A percentile compares a stretch with the other conserved stretches of the same genome.
phyloP scores from a whole-genome alignment of 2,888 invertebrate species.

The Embidobia sp. region DNA sequence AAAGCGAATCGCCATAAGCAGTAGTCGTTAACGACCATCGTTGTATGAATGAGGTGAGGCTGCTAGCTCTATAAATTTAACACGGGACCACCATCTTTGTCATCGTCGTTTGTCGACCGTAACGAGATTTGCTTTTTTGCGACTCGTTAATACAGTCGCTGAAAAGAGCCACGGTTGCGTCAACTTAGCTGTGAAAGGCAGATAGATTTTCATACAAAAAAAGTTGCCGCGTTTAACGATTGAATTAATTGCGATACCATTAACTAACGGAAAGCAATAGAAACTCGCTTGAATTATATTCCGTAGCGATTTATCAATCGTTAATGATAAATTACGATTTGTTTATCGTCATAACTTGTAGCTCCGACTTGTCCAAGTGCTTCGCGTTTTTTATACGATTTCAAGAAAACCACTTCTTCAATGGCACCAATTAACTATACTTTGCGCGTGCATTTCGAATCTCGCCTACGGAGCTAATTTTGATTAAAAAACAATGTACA shows the following conservation, averaged over 20 bases:
- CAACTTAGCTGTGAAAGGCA: constrained; percentile 64
- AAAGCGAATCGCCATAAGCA: constrained; percentile 70
- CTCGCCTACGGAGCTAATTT: too few relatives aligned
- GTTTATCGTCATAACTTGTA: constrained; percentile 7
- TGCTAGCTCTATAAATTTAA: constrained; percentile 74
- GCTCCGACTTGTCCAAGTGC: not conserved
- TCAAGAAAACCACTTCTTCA: too few relatives aligned
- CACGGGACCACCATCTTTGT: constrained; percentile 72
- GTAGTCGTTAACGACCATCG: constrained; percentile 68
- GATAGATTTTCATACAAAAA: constrained; percentile 65
- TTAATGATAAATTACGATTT: constrained; percentile 33
- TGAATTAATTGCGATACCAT: constrained; percentile 60
- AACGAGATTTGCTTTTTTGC: constrained; percentile 65
- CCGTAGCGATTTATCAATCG: constrained; percentile 30
- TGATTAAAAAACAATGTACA: too few relatives aligned
- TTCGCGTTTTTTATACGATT: not conserved
- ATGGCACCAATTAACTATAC: too few relatives aligned
- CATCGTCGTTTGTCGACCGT: constrained; percentile 74
- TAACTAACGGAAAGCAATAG: constrained; percentile 54
- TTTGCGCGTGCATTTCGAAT: too few relatives aligned
- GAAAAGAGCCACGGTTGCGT: constrained; percentile 62
- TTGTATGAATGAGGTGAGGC: constrained; percentile 61
- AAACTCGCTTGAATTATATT: constrained; percentile 43
- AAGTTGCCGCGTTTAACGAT: constrained; percentile 59
- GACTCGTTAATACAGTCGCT: constrained; percentile 63